Conservation (phyloP, 2,888 invertebrate species). For the Spodoptera picta region DNA sequence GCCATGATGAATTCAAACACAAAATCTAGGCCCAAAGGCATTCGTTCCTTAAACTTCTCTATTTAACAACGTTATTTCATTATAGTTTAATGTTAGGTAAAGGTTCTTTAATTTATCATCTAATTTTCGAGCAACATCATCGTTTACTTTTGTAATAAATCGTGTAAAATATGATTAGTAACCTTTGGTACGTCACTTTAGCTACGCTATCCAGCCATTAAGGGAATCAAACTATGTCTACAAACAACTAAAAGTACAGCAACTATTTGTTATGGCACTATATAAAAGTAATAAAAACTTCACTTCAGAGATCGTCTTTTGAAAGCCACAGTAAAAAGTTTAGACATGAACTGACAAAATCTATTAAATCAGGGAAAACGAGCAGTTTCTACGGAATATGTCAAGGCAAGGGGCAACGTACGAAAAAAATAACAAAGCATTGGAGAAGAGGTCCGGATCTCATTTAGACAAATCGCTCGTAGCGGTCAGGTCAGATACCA, state of each 20-base stretch:
- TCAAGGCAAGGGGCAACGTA: constrained; percentile 59
- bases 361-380: constrained; percentile 45
- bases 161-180: constrained; percentile 35
- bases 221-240: constrained; percentile 22
- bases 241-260: constrained; percentile 14
- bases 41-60: constrained; percentile 69
- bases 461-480: constrained; percentile 88
- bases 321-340: constrained; percentile 27
- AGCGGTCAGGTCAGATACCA: constrained; percentile 88
- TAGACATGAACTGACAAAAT: constrained; percentile 35
- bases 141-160: constrained; percentile 49
- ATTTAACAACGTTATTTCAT: constrained; percentile 72
- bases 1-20: constrained; percentile 36
- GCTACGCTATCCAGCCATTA: constrained; percentile 24
- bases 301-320: constrained; percentile 16
- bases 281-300: constrained; percentile 14
- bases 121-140: constrained; percentile 47
- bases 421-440: constrained; percentile 81
- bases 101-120: constrained; percentile 59
- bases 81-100: constrained; percentile 67
- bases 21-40: constrained; percentile 64
- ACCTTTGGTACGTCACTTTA: constrained; percentile 26
- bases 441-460: constrained; percentile 83
- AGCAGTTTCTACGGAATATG: constrained; percentile 56
- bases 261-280: constrained; percentile 21